Evolutionary conservation across 2,113 vertebrate species (phyloP), one percentile per base, ranked within the genome.

Genomic region (Cheilinus undulatus): DNA sequence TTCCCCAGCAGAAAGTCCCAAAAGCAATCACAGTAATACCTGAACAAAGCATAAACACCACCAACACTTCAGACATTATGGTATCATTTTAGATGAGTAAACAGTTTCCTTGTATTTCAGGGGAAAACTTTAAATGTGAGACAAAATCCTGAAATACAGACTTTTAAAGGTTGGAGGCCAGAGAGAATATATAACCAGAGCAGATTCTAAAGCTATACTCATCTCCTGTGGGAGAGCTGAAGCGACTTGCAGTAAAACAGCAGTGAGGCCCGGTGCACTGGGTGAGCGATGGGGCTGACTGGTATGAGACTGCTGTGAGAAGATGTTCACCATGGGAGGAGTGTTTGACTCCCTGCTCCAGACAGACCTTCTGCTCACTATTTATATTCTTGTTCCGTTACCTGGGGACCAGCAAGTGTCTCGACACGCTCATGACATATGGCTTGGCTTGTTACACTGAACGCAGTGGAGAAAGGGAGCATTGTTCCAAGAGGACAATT

Each of bases 361-460:
- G 70, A 62, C 76, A 67, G 60, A 59, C 63, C 49, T 48, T 54
- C 38, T 24, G 62, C 38, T 82, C 68, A 27, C 64, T 80, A 74
- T 88, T 81, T 84, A 67, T 84, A 56, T 73, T 82, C 64, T 51
- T 46, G 52, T 57, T 78, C 52, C 63, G 60, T 51, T 78, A 77
- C 62, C 30, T 62, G 53, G 64, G 53, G 62, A 73, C 50, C 56
- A 24, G 38, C 12, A 26, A 22, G 58, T 28, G 69, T 65, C 38
- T 77, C 45, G 28, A 24, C 34, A 59, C 34, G 20, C 15, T 53
- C 51, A 71, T 80, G 64, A 84, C 69, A 76, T 69, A 69, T 13
- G 36, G 67, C 24, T 36, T 28, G 73, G 67, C 50, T 52, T 49
- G 28, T 64, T 62, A 56, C 60, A 67, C 27, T 32, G 69, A 69